Evolutionary conservation across 2,888 invertebrate species (phyloP).

Genomic region (Heliconius cydno): DNA sequence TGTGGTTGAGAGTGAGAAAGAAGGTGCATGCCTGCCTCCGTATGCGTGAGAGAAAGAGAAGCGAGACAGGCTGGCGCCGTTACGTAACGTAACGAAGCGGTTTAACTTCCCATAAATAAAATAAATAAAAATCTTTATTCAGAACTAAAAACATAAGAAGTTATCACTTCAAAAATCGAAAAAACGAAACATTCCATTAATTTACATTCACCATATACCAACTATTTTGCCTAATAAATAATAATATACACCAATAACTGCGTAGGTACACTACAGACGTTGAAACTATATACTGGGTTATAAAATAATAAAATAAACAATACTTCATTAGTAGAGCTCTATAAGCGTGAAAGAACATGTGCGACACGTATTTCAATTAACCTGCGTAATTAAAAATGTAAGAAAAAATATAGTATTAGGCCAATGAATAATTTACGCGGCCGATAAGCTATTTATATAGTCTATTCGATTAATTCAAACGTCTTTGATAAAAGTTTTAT

Average conservation of each 20-base stretch:
- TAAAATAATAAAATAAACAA: slow-evolving; percentile 47
- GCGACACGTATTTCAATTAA: slow-evolving; percentile 74
- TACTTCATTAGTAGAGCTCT: slow-evolving; percentile 49
- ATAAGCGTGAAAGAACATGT: slow-evolving; percentile 52
- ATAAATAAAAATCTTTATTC: too few species aligned
- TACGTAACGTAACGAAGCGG: too few species aligned
- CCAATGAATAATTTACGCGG: slow-evolving; percentile 74
- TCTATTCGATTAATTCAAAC: slow-evolving; percentile 72
- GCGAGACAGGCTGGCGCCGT: too few species aligned
- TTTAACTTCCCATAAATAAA: too few species aligned
- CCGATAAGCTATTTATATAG: slow-evolving; percentile 77
- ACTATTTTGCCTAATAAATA: too few species aligned
- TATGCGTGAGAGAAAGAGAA: too few species aligned
- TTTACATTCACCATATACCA: too few species aligned
- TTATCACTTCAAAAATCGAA: not conserved
- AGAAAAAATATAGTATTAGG: slow-evolving; percentile 73
- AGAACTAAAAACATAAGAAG: too few species aligned
- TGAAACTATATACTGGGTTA: slow-evolving; percentile 35
- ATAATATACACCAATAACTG: not conserved
- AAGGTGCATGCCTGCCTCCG: too few species aligned
- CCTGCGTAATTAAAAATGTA: slow-evolving; percentile 78
- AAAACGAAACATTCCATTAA: not conserved
- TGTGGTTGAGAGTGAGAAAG: too few species aligned
- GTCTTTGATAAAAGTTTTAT: slow-evolving; percentile 60
- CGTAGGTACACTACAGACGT: not conserved